Percentiles rank a stretch among this genome's conserved stretches.
These are phyloP conservation scores for Fratercula arctica DNA, from an alignment of 2,797 vertebrate species.

Conservation along the genomic window DNA sequence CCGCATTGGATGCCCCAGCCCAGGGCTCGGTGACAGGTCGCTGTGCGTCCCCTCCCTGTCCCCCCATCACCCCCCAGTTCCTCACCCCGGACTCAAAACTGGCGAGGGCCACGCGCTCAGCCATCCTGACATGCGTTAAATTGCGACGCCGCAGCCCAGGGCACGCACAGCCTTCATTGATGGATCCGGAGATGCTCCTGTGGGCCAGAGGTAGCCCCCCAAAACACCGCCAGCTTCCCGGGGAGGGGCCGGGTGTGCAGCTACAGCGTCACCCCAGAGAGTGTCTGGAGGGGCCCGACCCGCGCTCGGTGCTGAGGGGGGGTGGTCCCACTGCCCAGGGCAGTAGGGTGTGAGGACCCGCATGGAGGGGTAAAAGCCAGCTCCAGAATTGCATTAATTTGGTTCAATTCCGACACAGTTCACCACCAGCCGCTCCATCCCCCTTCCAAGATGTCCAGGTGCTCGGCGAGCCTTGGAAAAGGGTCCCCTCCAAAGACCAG, in stretches of 20 bases:
- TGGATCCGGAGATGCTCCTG: no score
- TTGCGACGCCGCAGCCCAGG: background rate
- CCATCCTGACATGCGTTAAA: rapidly evolving
- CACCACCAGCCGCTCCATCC: background rate
- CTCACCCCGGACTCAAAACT: background rate
- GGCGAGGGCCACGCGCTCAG: rapidly evolving
- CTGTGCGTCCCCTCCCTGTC: rapidly evolving
- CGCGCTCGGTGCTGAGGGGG: background rate
- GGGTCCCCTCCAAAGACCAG: background rate
- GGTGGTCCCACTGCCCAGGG: background rate
- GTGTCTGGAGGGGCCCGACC: background rate
- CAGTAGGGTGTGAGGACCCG: background rate
- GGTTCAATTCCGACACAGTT: rapidly evolving
- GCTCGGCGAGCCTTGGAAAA: rapidly evolving
- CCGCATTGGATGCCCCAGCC: rapidly evolving
- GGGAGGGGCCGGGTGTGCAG: background rate
- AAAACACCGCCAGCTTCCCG: background rate
- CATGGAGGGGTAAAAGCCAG: rapidly evolving
- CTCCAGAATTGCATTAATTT: background rate
- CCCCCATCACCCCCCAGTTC: rapidly evolving
- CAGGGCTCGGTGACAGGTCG: background rate
- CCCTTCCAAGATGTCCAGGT: background rate
- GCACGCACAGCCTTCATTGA: background rate
- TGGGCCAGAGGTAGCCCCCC: background rate
- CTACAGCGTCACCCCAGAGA: background rate